These are phyloP conservation scores for Erynnis tages DNA, from an alignment of 2,888 invertebrate species.

Conservation along the genomic window DNA sequence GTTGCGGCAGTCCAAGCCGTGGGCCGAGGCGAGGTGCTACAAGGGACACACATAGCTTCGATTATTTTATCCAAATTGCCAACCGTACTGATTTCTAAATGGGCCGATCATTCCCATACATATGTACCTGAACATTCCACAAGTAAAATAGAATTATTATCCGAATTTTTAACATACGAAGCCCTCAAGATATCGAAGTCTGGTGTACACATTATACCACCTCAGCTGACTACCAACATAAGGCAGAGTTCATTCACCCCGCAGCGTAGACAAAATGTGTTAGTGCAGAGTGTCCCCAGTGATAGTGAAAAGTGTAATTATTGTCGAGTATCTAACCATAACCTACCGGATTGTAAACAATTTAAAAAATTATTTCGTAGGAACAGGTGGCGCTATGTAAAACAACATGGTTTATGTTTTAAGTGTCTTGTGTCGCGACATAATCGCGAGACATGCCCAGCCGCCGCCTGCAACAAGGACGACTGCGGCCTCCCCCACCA, in stretches of 20 bases:
- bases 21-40: not conserved
- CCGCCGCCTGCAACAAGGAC: not conserved
- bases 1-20: slow-evolving; percentile 18
- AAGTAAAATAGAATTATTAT: slow-evolving; percentile 2
- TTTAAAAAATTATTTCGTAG: not conserved
- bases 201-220: not conserved
- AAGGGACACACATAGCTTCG: not conserved
- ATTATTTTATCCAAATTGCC: slow-evolving; percentile 7
- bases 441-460: not conserved
- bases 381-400: not conserved
- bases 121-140: not conserved
- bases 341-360: not conserved
- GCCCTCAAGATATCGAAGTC: slow-evolving; percentile 3
- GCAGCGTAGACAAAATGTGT: not conserved
- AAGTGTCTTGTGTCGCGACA: slow-evolving; percentile 1
- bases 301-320: not conserved
- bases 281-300: not conserved
- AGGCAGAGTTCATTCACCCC: not conserved
- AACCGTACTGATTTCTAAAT: not conserved
- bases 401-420: not conserved
- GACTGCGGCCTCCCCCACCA: not conserved
- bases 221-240: not conserved
- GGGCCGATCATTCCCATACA: not conserved
- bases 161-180: not conserved
- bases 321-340: not conserved